Evolutionary conservation across 1,140 invertebrate genomes (phyloP), one percentile per base, ranked within the genome.

Genomic region (Andricus grossulariae): DNA sequence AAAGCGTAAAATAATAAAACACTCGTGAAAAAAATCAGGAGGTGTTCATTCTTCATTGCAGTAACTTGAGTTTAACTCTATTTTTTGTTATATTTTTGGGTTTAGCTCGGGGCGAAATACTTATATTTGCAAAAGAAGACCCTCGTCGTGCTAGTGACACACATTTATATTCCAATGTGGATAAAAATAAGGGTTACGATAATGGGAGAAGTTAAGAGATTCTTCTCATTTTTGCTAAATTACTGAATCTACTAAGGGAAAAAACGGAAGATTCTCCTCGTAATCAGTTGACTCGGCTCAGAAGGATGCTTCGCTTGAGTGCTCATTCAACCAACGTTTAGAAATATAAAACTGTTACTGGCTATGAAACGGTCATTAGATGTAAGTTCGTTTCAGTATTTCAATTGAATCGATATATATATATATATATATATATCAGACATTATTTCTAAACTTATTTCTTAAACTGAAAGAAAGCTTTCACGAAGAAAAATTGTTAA

Each of bases 291-390:
- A 66, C 32, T 8, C 25, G 25, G 8, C n/a, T 39, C 3, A n/a
- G 12, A 16, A 66, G 57, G 21, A 66, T 66, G 32, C 57, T 66
- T n/a, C 57, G 39, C 57, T 39, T 15, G 15, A 66, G 32, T 25
- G 7, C 25, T 66, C 25, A 66, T 18, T 18, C 13, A 32, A 15
- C 6, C 21, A 6, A 19, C 3, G 11, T 0, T 32, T 60, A 15
- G 57, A 60, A 60, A 60, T 15, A 60, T 60, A 54, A 54, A 54
- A 54, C 52, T 54, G n/a, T 54, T 54, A 18, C 15, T 54, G n/a
- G 19, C 10, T 54, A 54, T 19, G 16, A 54, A 54, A 11, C n/a
- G 52, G 19, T 54, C 52, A n/a, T n/a, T n/a, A n/a, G n/a, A n/a
- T n/a, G n/a, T n/a, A n/a, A 32, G 32, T 32, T 32, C 3, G 39